These are phyloP conservation scores for Dendrocopos noguchii DNA, from an alignment of 2,113 vertebrate genomes.

Conservation along the genomic window DNA sequence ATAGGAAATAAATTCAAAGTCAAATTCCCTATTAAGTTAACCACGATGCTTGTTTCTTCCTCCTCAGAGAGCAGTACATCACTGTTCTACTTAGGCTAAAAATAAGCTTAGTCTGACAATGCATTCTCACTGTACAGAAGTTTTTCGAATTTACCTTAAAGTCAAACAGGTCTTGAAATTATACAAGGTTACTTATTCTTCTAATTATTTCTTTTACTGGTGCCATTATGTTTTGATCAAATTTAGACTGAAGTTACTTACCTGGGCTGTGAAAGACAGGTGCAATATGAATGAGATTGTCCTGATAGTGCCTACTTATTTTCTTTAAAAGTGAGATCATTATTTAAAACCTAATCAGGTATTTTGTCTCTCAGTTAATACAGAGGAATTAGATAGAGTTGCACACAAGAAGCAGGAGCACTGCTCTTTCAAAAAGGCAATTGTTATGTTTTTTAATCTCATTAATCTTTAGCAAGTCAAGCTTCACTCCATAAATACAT, in stretches of 20 bases:
- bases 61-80: constrained; percentile 73
- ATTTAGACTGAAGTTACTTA: background rate
- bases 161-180: constrained; percentile 72
- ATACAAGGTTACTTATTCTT: constrained; percentile 60
- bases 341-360: background rate
- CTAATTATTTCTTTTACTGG: constrained; percentile 42
- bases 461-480: background rate
- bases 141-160: constrained; percentile 71
- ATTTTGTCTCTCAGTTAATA: background rate
- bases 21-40: constrained; percentile 75
- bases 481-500: background rate
- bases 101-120: constrained; percentile 71
- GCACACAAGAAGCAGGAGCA: background rate
- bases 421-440: background rate
- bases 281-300: background rate
- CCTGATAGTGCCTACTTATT: background rate
- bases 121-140: constrained; percentile 23
- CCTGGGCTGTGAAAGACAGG: background rate
- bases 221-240: background rate
- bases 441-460: background rate
- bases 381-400: background rate
- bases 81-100: constrained; percentile 70
- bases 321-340: background rate
- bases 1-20: constrained; percentile 80
- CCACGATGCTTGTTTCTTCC: constrained; percentile 74